Base-by-base conservation (phyloP, 2,797 vertebrate genomes). In the Anisognathus igniventris region DNA sequence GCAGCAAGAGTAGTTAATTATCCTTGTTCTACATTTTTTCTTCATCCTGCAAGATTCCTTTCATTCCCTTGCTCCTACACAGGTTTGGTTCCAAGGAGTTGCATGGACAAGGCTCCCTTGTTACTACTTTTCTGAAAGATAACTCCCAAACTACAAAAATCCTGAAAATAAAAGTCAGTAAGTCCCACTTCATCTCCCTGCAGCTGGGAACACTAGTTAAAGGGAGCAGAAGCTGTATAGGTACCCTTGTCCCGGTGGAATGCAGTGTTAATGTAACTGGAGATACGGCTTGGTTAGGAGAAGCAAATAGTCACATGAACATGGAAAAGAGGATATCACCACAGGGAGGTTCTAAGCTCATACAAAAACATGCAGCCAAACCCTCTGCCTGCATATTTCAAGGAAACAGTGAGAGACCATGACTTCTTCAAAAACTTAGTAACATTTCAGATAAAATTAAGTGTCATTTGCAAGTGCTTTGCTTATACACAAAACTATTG, bases 281-380 rank as follows among this genome's bases (percentile, higher is more conserved):
- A 80, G n/a, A 44, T 31, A 9, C 3, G 39, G 7, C 48, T 73
- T 67, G 48, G 25, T 14, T 37, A 67, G 14, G 15, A 79, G 27
- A 71, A 74, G 44, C 2, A 4, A 62, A 50, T 3, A 44, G 10
- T 9, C 33, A 21, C 1, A 0, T 4, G 14, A 14, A 53, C 20
- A 11, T 3, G 18, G 35, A 30, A 70, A 21, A 70, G 45, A 3
- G 8, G 12, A 23, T 27, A 33, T 9, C 31, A 51, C 12, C 50
- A 33, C 10, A 40, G 31, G 10, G 14, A 65, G 9, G 7, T 30
- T 45, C 40, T 75, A 67, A 42, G 19, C 61, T 62, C 2, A 0
- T 31, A 31, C 7, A 51, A 39, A 31, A 78, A 31, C 22, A 11
- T 5, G 7, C 1, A 78, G 20, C 20, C 40, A 62, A 88, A 16